Percentiles rank a stretch among this genome's conserved stretches.
Conservation (phyloP, 1,140 invertebrate species). For the Schmidtea mediterranea region DNA sequence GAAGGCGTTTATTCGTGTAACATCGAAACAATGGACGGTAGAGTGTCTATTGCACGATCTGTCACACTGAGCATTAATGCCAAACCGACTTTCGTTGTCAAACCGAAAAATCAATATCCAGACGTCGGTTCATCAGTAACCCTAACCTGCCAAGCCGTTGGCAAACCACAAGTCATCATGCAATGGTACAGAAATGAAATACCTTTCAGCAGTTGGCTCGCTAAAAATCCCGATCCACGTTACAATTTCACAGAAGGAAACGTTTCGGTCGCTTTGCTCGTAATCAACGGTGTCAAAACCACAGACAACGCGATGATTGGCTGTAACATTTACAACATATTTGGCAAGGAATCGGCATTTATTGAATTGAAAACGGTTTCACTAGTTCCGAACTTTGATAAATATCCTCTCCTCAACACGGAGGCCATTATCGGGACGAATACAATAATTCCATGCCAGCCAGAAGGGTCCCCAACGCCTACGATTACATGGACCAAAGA, state of each 20-base stretch:
- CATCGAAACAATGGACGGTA: not conserved
- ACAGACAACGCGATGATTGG: conserved; percentile 79
- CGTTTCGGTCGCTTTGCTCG: too few relatives aligned
- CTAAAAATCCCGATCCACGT: too few relatives aligned
- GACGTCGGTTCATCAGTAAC: not conserved
- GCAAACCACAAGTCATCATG: not conserved
- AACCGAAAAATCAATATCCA: not conserved
- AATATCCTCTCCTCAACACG: conserved; percentile 54
- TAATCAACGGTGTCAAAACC: conserved; percentile 35
- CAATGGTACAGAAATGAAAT: not conserved
- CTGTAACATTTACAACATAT: conserved; percentile 59
- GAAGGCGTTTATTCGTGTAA: not conserved
- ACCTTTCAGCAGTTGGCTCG: not conserved
- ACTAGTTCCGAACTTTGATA: conserved; percentile 61
- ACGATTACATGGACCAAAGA: not conserved
- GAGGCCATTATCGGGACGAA: conserved; percentile 67
- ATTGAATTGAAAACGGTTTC: conserved; percentile 54
- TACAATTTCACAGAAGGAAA: too few relatives aligned
- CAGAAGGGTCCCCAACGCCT: conserved; percentile 68
- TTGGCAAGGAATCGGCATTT: conserved; percentile 56
- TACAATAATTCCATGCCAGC: conserved; percentile 62
- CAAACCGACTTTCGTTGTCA: not conserved
- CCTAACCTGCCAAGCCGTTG: not conserved
- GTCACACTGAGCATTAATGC: conserved; percentile 2
- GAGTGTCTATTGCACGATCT: not conserved